Conservation (phyloP, 2,113 vertebrate species). For the Pseudorasbora parva region DNA sequence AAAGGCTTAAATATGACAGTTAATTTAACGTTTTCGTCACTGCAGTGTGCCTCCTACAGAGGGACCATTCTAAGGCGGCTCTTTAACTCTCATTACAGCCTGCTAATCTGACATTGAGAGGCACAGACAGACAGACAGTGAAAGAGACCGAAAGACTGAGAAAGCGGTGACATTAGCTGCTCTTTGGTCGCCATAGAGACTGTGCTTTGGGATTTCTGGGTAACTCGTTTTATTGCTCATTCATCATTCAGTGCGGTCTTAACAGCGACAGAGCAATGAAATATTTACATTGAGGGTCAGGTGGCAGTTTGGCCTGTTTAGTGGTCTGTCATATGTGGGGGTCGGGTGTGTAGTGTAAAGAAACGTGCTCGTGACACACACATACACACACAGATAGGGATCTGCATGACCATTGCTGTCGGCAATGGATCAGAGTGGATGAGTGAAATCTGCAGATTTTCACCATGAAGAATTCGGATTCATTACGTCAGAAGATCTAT, state of each 20-base stretch:
- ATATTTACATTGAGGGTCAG: conserved; percentile 42
- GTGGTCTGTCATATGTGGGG: not conserved
- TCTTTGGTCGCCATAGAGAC: conserved; percentile 36
- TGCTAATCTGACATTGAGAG: conserved; percentile 9
- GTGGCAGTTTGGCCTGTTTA: conserved; percentile 27
- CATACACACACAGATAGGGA: too few species aligned
- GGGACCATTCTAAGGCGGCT: conserved; percentile 57
- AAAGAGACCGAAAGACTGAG: not conserved
- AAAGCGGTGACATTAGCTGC: conserved; percentile 26
- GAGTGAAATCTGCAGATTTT: not conserved
- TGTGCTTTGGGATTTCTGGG: conserved; percentile 20
- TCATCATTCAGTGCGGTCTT: conserved; percentile 32
- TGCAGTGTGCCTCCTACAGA: conserved; percentile 58
- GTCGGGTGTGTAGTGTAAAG: not conserved
- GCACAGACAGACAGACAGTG: not conserved
- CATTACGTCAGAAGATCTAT: not conserved
- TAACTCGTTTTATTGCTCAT: conserved; percentile 40
- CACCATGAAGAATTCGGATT: not conserved
- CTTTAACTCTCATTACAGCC: conserved; percentile 32
- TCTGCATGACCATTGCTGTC: too few species aligned
- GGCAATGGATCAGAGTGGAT: too few species aligned
- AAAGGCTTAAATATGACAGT: conserved; percentile 64
- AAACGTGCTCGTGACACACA: not conserved
- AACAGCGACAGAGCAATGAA: conserved; percentile 27
- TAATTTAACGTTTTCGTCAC: conserved; percentile 79